Base-by-base conservation (phyloP, 2,888 invertebrate species). In the Perdita meconis region DNA sequence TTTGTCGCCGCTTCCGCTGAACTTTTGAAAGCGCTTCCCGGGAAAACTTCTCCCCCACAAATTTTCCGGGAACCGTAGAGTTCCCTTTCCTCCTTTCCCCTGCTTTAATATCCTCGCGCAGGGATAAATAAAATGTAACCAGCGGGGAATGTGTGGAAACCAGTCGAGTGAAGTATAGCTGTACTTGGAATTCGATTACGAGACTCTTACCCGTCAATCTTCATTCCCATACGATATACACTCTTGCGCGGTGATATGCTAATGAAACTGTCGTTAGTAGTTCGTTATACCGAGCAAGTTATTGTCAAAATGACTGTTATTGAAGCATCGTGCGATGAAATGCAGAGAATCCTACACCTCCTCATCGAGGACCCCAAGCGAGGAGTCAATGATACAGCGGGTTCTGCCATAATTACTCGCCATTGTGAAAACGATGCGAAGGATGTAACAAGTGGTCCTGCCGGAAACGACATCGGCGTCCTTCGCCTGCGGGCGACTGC, bases 341-440 rank as follows among this genome's bases (percentile, higher is more conserved):
- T 30, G 19, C 16, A 6, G 19, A 13, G 22, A 26, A 36, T 53
- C 34, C 40, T 22, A 16, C 40, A 12, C 26, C 51, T 30, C 24
- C 57, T 24, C 22, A 19, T 40, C 40, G 51, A 30, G 40, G 40
- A 12, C 38, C 26, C 10, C 16, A 5, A 66, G 47, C 36, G 26
- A 10, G 12, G 24, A 36, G 24, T 36, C 65, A 56, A 70, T 56
- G 64, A 70, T 34, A 64, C 56, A 30, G 70, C 65, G 22, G 38
- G 57, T 34, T 30, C 40, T 16, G 19, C n/a, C 55, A 50, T 38
- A 55, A 69, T 69, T 69, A 56, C 19, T 57, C 8, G 50, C 12
- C 57, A 70, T 70, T 70, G 70, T 70, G 50, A 57, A 63, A 70
- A 50, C 56, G 65, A 65, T 57, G 40, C 4, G 36, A 44, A n/a